Evolutionary conservation across 64 coral and sea anemone genomes (phyloP), one percentile per base, ranked within the genome.

Genomic region (Dendronephthya gigantea): DNA sequence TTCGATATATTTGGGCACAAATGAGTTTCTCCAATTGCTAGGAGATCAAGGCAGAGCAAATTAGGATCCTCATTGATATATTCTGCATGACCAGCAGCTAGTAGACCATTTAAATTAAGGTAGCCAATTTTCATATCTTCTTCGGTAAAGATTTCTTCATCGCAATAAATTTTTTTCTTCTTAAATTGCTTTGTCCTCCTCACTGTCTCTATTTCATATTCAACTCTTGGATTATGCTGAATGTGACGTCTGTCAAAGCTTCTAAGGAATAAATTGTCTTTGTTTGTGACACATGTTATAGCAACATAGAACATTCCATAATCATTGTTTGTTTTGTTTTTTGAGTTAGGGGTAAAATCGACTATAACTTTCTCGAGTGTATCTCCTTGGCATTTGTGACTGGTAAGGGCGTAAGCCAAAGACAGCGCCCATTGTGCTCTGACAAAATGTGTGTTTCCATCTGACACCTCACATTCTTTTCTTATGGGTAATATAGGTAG

Each of bases 321-420:
- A 79, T 79, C 72, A 79, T 79, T 79, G 32, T 79, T 79, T 39
- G 72, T 79, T 79, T 33, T 79, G 31, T 79, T 79, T 39, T 79
- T 35, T 79, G 72, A 79, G 72, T 79, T 79, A 79, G 72, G 72
- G 32, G 72, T 79, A 79, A 79, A 79, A 29, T 79, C 72, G 72
- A 79, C 72, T 79, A 74, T 74, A 34, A 79, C 72, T 35, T 79
- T 79, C 22, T 79, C 19, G 4, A 62, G 55, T 62, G 55, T 62
- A 36, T 79, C 72, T 28, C 72, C 72, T 35, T 79, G 72, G 22
- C 72, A 79, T 34, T 79, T 79, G 31, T 79, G 72, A 79, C 72
- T 79, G 30, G 72, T 39, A 16, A 79, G 30, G 30, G 72, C 72
- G 17, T 79, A 79, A 28, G 72, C 72, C 28, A 79, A 79, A 79